These are phyloP conservation scores for Syngnathus typhle DNA, from an alignment of 2,113 vertebrate genomes.

Conservation along the genomic window DNA sequence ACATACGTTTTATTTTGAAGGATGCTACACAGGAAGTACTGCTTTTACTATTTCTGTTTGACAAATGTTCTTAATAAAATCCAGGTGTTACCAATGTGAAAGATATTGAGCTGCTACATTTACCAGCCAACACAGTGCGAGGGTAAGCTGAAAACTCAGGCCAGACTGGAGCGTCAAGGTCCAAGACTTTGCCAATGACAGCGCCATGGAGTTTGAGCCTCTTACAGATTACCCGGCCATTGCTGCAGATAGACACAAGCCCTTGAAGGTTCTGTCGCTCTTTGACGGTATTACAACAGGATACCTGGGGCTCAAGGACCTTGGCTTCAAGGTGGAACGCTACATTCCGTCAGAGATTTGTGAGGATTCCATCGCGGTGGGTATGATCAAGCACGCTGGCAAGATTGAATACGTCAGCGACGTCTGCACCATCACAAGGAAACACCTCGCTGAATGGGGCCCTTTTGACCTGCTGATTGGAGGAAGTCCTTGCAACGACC, in stretches of 20 bases:
- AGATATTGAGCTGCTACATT: slow-evolving; percentile 87
- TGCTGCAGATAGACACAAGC: slow-evolving; percentile 74
- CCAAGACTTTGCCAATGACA: slow-evolving; percentile 85
- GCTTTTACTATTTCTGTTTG: too few relatives aligned
- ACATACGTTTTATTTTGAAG: too few relatives aligned
- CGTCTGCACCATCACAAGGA: slow-evolving; percentile 85
- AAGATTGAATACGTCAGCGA: slow-evolving; percentile 85
- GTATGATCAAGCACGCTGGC: slow-evolving; percentile 75
- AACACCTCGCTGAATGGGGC: slow-evolving; percentile 90
- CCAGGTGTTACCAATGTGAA: too few relatives aligned
- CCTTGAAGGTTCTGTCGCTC: slow-evolving; percentile 85
- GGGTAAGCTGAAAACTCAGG: slow-evolving; percentile 9
- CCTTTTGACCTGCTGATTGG: slow-evolving; percentile 59
- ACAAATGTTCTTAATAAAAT: too few relatives aligned
- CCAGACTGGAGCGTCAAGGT: slow-evolving; percentile 83
- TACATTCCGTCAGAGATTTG: slow-evolving; percentile 76
- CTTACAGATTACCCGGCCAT: slow-evolving; percentile 87
- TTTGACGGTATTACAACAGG: slow-evolving; percentile 93
- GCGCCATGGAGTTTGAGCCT: slow-evolving; percentile 80
- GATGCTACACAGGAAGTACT: too few relatives aligned
- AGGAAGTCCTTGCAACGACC: slow-evolving; percentile 49
- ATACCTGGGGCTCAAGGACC: slow-evolving; percentile 85
- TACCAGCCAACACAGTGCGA: slow-evolving; percentile 74
- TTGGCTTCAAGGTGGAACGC: slow-evolving; percentile 86
- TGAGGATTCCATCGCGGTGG: too few relatives aligned